phyloP scores from a whole-genome alignment of 2,113 vertebrate genomes.

The Barbus barbus region DNA sequence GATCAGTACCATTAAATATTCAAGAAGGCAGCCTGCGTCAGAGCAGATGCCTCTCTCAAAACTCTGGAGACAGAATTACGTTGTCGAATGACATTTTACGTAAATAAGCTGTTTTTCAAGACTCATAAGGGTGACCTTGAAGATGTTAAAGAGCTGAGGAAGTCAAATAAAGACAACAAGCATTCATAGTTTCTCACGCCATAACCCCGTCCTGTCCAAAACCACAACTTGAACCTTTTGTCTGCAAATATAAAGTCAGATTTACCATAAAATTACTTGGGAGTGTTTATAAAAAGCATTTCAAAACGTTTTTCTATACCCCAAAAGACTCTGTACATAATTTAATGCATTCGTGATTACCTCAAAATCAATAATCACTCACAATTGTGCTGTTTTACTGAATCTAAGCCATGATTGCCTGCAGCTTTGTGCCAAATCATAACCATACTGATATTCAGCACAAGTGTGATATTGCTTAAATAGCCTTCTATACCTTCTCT shows the following conservation, averaged over 20 bases:
- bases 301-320: not conserved
- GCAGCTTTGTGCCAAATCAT: not conserved
- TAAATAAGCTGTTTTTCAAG: not conserved
- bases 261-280: too few relatives aligned
- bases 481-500: not conserved
- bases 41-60: not conserved
- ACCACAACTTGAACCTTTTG: not conserved
- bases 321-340: not conserved
- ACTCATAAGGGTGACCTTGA: not conserved
- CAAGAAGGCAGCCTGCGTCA: not conserved
- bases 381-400: not conserved
- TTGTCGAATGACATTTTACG: not conserved
- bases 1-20: slow-evolving; percentile 28
- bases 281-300: not conserved
- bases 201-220: not conserved
- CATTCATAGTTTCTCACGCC: not conserved
- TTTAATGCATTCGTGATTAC: not conserved
- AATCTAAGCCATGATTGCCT: not conserved
- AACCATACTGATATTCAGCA: not conserved
- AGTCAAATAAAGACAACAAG: not conserved
- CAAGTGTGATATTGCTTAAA: not conserved
- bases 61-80: not conserved
- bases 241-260: not conserved
- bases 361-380: not conserved
- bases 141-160: not conserved